Percentiles rank a stretch among this genome's conserved stretches.
phyloP scores from a whole-genome alignment of 2,888 invertebrate genomes.

The Drosophila diplacantha region DNA sequence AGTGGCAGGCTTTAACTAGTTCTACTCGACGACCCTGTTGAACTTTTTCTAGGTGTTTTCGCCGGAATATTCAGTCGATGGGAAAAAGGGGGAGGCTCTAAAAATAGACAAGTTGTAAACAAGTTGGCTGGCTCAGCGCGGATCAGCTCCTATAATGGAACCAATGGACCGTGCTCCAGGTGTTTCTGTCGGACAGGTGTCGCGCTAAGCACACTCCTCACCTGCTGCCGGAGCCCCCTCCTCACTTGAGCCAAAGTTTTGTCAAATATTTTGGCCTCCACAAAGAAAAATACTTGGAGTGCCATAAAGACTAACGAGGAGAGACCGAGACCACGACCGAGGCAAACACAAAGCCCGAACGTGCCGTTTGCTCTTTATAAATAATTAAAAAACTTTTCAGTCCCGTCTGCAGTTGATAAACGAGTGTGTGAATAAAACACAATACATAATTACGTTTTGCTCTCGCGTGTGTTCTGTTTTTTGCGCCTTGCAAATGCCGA shows the following conservation, averaged over 20 bases:
- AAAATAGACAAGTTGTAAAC: constrained; percentile 39
- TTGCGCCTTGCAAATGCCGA: constrained; percentile 28
- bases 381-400: constrained; percentile 46
- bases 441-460: constrained; percentile 30
- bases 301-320: constrained; percentile 14
- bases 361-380: constrained; percentile 31
- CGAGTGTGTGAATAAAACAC: constrained; percentile 35
- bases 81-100: constrained; percentile 20
- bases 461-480: constrained; percentile 10
- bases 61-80: constrained; percentile 11
- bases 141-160: constrained; percentile 34
- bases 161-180: constrained; percentile 40
- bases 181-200: constrained; percentile 34
- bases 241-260: constrained; percentile 34
- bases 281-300: constrained; percentile 32
- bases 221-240: neutral
- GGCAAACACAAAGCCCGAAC: constrained; percentile 26
- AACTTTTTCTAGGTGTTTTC: constrained; percentile 17
- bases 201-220: constrained; percentile 26
- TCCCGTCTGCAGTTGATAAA: constrained; percentile 37
- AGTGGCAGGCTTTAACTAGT: constrained; percentile 20
- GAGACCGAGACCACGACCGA: constrained; percentile 9
- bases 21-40: neutral
- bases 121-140: constrained; percentile 31
- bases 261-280: constrained; percentile 38